phyloP scores from a whole-genome alignment of 2,888 invertebrate genomes.

The Leucophenga montana region DNA sequence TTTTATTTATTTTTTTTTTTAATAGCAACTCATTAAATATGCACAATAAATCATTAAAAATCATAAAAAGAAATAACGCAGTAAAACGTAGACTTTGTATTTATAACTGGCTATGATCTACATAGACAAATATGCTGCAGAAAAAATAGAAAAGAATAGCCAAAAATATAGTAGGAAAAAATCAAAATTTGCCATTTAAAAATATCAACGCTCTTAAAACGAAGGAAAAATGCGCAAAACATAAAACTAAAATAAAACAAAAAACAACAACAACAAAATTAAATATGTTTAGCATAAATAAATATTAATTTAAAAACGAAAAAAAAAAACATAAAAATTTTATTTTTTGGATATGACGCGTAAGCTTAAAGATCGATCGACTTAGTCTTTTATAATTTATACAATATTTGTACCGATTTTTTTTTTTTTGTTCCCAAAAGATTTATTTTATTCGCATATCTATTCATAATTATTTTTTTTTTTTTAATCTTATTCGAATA shows the following conservation, averaged over 20 bases:
- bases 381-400: slow-evolving; percentile 16
- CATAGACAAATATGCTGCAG: no score
- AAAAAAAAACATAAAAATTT: background rate
- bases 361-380: background rate
- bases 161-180: no score
- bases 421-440: background rate
- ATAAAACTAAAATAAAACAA: background rate
- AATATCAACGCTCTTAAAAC: background rate
- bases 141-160: no score
- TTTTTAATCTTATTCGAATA: background rate
- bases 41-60: background rate
- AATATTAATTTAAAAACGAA: slow-evolving; percentile 12
- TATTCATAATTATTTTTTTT: background rate
- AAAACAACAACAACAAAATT: no score
- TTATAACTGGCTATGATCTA: no score
- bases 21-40: background rate
- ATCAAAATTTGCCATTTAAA: no score
- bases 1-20: background rate
- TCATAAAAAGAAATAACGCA: no score
- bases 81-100: no score
- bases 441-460: background rate
- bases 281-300: slow-evolving; percentile 26
- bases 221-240: slow-evolving; percentile 20
- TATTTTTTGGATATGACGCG: background rate
- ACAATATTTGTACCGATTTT: slow-evolving; percentile 20